A percentile compares a stretch with the other conserved stretches of the same genome.
These are phyloP conservation scores for Salminus brasiliensis DNA, from an alignment of 2,113 vertebrate species.

Conservation along the genomic window DNA sequence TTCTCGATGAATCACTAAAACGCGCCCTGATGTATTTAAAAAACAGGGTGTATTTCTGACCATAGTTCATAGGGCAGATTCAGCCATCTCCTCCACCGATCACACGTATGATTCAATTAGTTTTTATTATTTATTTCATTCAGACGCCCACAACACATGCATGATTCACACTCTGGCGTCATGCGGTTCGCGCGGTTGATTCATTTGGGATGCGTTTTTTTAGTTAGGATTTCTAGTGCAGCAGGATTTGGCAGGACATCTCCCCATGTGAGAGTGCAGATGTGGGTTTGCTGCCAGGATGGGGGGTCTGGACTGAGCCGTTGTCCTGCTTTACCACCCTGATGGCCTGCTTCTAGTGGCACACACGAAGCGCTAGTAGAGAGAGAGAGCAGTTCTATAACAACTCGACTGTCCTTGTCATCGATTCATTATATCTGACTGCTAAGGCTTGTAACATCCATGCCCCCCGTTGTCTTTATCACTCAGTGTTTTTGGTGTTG, in stretches of 20 bases:
- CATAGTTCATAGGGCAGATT: constrained; percentile 13
- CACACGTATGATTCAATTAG: constrained; percentile 14
- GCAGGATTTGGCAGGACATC: constrained; percentile 17
- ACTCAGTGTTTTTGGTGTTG: not conserved
- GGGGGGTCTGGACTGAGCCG: constrained; percentile 21
- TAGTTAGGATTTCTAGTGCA: constrained; percentile 30
- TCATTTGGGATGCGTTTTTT: constrained; percentile 23
- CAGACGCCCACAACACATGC: constrained; percentile 1
- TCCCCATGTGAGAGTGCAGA: constrained; percentile 26
- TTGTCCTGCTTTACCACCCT: constrained; percentile 26
- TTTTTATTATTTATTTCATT: constrained; percentile 1
- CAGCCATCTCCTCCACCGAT: constrained; percentile 5
- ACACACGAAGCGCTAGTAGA: not conserved
- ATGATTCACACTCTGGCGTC: constrained; percentile 38
- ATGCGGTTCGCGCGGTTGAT: constrained; percentile 25
- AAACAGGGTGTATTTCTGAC: constrained; percentile 17
- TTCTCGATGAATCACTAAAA: constrained; percentile 40
- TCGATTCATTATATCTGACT: constrained; percentile 15
- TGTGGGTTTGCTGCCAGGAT: constrained; percentile 27
- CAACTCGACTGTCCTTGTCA: constrained; percentile 3
- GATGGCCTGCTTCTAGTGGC: constrained; percentile 32
- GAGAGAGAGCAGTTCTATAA: not conserved
- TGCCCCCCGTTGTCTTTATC: not conserved
- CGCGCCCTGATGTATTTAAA: constrained; percentile 17
- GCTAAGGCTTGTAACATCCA: constrained; percentile 7